A percentile compares a stretch with the other conserved stretches of the same genome.
Evolutionary conservation across 2,888 invertebrate genomes (phyloP).

Genomic region (Stramonita haemastoma): DNA sequence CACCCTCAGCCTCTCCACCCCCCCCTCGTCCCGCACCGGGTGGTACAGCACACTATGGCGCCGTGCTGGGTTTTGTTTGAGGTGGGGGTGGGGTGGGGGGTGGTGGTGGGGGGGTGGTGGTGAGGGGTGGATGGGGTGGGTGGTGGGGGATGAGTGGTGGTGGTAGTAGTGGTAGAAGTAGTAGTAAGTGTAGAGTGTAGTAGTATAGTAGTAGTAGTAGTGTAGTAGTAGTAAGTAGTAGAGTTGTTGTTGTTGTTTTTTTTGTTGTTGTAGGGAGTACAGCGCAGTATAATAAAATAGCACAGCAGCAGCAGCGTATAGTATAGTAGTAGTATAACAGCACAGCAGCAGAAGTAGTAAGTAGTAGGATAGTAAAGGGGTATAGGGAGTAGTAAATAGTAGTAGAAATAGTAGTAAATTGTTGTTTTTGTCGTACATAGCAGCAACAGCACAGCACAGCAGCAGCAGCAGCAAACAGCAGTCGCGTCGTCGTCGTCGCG

Average conservation of each 20-base stretch:
- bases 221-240: not conserved
- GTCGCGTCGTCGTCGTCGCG: constrained; percentile 24
- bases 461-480: constrained; percentile 29
- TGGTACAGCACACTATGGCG: constrained; percentile 89
- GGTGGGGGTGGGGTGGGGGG: not conserved
- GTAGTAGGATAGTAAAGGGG: not conserved
- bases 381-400: not conserved
- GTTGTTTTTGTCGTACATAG: not conserved
- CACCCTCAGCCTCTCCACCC: constrained; percentile 82
- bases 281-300: not conserved
- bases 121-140: too few species aligned
- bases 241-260: not conserved
- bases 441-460: constrained; percentile 33
- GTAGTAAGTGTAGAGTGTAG: not conserved
- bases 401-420: not conserved
- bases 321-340: not conserved
- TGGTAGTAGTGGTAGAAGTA: too few species aligned
- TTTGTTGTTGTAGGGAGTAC: not conserved
- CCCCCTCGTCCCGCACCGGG: constrained; percentile 86
- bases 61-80: constrained; percentile 82
- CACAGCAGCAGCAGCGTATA: not conserved
- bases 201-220: not conserved
- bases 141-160: too few species aligned
- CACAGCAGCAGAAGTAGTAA: constrained; percentile 6
- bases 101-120: not conserved